These are phyloP conservation scores for Diloba caeruleocephala DNA, from an alignment of 2,888 invertebrate genomes.

Conservation along the genomic window DNA sequence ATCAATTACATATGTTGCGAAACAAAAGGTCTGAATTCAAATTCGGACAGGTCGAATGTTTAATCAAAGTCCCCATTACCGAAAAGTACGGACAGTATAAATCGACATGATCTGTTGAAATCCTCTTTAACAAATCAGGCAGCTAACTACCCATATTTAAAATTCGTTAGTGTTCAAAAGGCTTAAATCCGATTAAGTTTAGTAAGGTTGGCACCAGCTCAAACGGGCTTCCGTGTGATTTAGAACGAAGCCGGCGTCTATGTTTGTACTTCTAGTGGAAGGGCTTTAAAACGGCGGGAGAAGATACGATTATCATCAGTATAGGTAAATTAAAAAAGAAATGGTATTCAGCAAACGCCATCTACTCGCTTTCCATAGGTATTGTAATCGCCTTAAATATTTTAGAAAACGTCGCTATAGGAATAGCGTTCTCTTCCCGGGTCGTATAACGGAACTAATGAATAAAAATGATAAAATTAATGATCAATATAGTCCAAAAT, in stretches of 20 bases:
- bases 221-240: conserved; percentile 67
- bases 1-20: too few species aligned
- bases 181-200: conserved; percentile 71
- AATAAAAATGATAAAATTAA: too few species aligned
- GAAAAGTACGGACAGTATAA: conserved; percentile 38
- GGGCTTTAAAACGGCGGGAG: conserved; percentile 33
- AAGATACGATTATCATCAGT: background rate
- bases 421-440: too few species aligned
- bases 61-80: conserved; percentile 24
- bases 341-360: too few species aligned
- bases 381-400: too few species aligned
- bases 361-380: too few species aligned
- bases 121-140: conserved; percentile 58
- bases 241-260: conserved; percentile 53
- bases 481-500: too few species aligned
- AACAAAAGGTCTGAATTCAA: background rate
- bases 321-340: too few species aligned
- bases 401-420: too few species aligned
- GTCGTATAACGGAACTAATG: too few species aligned
- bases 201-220: conserved; percentile 67
- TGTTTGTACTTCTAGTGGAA: conserved; percentile 44
- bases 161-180: conserved; percentile 72
- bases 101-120: conserved; percentile 50
- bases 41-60: background rate
- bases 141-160: conserved; percentile 74